Evolutionary conservation across 2,888 invertebrate genomes (phyloP).

Genomic region (Apeira syringaria): DNA sequence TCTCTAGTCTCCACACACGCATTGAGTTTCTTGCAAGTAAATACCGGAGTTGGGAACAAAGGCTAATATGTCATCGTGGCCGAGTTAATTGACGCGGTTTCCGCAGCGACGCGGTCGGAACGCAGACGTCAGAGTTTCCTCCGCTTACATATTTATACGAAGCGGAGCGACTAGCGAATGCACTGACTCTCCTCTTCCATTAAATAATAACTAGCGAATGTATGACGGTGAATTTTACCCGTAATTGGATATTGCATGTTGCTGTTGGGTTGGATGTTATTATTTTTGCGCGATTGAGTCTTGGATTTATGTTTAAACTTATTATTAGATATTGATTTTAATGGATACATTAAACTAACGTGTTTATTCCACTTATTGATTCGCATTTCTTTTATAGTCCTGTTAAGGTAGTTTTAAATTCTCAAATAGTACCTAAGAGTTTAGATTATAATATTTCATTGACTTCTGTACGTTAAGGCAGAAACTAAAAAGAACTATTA

Average conservation of each 20-base stretch:
- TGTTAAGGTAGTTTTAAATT: too few species aligned
- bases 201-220: slow-evolving; percentile 29
- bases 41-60: slow-evolving; percentile 68
- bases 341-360: neutral
- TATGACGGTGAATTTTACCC: slow-evolving; percentile 32
- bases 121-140: slow-evolving; percentile 77
- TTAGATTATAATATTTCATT: too few species aligned
- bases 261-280: slow-evolving; percentile 17
- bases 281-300: slow-evolving; percentile 12
- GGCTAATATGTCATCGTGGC: slow-evolving; percentile 81
- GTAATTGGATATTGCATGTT: slow-evolving; percentile 35
- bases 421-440: too few species aligned
- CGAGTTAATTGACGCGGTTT: slow-evolving; percentile 82
- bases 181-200: slow-evolving; percentile 27
- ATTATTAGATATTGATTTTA: neutral
- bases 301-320: slow-evolving; percentile 3
- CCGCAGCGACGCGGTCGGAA: slow-evolving; percentile 74
- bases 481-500: too few species aligned
- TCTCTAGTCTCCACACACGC: slow-evolving; percentile 31
- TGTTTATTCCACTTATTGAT: neutral
- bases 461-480: too few species aligned
- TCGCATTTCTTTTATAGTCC: too few species aligned
- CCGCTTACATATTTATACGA: slow-evolving; percentile 74
- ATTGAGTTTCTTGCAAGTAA: slow-evolving; percentile 59
- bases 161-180: slow-evolving; percentile 42